Evolutionary conservation across 2,797 vertebrate species (phyloP).

Genomic region (Chromobotia macracanthus): DNA sequence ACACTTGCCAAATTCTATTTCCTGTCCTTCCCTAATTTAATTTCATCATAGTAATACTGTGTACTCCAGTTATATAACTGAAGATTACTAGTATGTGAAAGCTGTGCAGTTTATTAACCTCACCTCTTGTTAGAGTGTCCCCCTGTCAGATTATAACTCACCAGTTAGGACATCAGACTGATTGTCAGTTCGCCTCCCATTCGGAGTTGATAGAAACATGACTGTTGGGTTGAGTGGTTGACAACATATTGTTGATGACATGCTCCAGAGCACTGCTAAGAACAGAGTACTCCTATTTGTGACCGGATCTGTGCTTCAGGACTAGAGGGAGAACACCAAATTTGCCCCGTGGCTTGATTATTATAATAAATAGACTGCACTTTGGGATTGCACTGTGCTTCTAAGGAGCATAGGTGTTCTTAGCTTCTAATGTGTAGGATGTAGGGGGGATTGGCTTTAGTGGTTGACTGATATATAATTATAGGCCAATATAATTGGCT

Average conservation of each 20-base stretch:
- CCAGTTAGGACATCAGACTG: too few species aligned
- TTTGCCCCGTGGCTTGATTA: conserved; percentile 7
- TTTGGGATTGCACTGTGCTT: conserved; percentile 10
- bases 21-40: too few species aligned
- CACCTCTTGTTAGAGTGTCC: too few species aligned
- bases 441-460: not conserved
- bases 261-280: not conserved
- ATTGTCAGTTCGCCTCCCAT: too few species aligned
- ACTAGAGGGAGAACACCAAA: conserved; percentile 18
- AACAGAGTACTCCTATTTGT: conserved; percentile 43
- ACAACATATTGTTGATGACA: conserved; percentile 6
- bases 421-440: conserved; percentile 50
- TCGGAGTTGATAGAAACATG: conserved; percentile 42
- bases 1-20: too few species aligned
- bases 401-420: conserved; percentile 41
- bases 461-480: too few species aligned
- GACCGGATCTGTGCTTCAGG: conserved; percentile 8
- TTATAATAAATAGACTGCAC: conserved; percentile 41
- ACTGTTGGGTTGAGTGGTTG: conserved; percentile 29
- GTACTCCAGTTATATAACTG: too few species aligned
- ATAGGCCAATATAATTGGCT: too few species aligned
- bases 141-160: too few species aligned
- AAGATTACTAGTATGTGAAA: too few species aligned
- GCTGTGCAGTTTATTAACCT: too few species aligned
- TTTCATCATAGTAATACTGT: too few species aligned